Evolutionary conservation across 2,888 invertebrate genomes (phyloP).

Genomic region (Electrophaes corylata): DNA sequence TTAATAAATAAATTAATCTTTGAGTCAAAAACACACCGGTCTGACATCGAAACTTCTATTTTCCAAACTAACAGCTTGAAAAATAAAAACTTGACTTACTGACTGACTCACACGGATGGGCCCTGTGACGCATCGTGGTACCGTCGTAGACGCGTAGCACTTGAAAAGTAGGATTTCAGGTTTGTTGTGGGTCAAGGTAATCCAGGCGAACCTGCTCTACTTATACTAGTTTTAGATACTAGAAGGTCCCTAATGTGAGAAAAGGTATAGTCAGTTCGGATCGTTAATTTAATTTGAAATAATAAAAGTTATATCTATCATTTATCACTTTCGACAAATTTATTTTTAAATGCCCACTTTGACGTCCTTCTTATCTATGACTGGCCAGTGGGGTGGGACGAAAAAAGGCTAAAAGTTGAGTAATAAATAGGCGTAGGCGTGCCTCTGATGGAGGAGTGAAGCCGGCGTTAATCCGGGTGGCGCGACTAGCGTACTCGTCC

Average conservation of each 20-base stretch:
- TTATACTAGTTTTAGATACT: background rate
- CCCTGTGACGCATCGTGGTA: no score
- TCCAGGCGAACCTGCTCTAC: background rate
- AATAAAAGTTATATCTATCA: slow-evolving; percentile 83
- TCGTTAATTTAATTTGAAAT: slow-evolving; percentile 84
- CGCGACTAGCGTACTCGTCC: slow-evolving; percentile 21
- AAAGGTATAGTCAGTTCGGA: slow-evolving; percentile 77
- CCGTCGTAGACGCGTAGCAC: background rate
- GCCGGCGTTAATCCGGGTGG: slow-evolving; percentile 32
- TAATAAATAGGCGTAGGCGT: slow-evolving; percentile 71
- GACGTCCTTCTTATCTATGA: slow-evolving; percentile 75
- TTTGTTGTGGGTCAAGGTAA: slow-evolving; percentile 13
- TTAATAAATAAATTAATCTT: no score
- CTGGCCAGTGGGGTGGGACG: slow-evolving; percentile 62
- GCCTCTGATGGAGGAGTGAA: slow-evolving; percentile 6
- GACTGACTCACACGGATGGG: no score
- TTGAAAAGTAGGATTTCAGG: slow-evolving; percentile 16
- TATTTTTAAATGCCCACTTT: slow-evolving; percentile 81
- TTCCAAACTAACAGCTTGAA: no score
- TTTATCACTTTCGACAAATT: slow-evolving; percentile 85
- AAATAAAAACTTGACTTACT: background rate
- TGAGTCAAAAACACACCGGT: background rate
- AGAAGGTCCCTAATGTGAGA: slow-evolving; percentile 84
- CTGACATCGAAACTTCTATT: no score
- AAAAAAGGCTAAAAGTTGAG: slow-evolving; percentile 61